Evolutionary conservation across 30 jellyfish, hydroid and myxozoan species (phyloP).

Genomic region (Aurelia aurita): DNA sequence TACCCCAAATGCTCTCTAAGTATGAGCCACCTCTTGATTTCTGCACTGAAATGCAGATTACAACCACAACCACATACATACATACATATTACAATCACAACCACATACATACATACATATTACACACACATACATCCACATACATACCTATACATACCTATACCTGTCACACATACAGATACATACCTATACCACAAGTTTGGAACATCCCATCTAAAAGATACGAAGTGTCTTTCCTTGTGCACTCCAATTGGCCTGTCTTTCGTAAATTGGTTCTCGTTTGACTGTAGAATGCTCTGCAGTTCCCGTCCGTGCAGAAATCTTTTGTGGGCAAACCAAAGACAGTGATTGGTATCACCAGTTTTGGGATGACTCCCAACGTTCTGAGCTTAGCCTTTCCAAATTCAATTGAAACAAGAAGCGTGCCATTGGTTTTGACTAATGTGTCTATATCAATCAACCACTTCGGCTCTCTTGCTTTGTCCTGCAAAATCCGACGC

Average conservation of each 20-base stretch:
- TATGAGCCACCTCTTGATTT: too few species aligned
- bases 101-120: too few species aligned
- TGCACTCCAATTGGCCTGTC: slow-evolving; percentile 13
- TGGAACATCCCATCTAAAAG: slow-evolving; percentile 17
- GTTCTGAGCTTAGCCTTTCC: background rate
- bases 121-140: too few species aligned
- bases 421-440: background rate
- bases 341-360: background rate
- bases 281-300: slow-evolving; percentile 13
- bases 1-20: too few species aligned
- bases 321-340: background rate
- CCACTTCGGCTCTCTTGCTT: background rate
- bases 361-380: background rate
- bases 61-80: too few species aligned
- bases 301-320: slow-evolving; percentile 4
- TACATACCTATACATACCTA: too few species aligned
- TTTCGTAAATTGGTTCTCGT: background rate
- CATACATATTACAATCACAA: too few species aligned
- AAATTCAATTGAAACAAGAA: background rate
- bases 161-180: too few species aligned
- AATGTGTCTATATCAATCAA: background rate
- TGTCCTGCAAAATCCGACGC: background rate
- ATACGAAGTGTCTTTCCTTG: background rate
- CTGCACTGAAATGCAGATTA: too few species aligned
- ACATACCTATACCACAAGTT: slow-evolving; percentile 45